A percentile compares a stretch with the other conserved stretches of the same genome.
Conservation (phyloP, 2,888 invertebrate genomes). For the Erpobdella octoculata region DNA sequence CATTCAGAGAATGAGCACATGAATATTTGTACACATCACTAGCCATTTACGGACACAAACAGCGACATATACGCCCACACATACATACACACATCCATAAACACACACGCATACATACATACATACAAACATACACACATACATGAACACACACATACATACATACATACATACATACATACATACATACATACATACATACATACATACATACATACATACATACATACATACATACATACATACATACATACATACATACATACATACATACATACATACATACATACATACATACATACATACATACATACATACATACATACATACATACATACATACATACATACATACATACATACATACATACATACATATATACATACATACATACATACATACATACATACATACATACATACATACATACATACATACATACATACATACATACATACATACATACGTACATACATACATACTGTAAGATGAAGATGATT, state of each 20-base stretch:
- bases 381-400: constrained; percentile 9
- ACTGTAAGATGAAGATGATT: no score
- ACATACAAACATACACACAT: no score
- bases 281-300: constrained; percentile 19
- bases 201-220: constrained; percentile 20
- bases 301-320: constrained; percentile 22
- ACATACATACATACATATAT: constrained; percentile 15
- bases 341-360: not conserved
- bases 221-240: not conserved
- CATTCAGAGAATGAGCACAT: no score
- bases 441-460: constrained; percentile 6
- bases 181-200: constrained; percentile 22
- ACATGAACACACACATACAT: no score
- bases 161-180: constrained; percentile 24
- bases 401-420: constrained; percentile 12
- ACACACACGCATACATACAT: no score
- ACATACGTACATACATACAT: no score
- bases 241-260: not conserved
- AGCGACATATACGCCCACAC: no score
- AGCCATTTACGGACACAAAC: no score
- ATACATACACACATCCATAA: no score
- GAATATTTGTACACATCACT: no score
- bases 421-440: constrained; percentile 7
- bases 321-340: constrained; percentile 9
- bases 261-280: constrained; percentile 7